These are phyloP conservation scores for Drosophila meridionalis DNA, from an alignment of 2,888 invertebrate species.

Conservation along the genomic window DNA sequence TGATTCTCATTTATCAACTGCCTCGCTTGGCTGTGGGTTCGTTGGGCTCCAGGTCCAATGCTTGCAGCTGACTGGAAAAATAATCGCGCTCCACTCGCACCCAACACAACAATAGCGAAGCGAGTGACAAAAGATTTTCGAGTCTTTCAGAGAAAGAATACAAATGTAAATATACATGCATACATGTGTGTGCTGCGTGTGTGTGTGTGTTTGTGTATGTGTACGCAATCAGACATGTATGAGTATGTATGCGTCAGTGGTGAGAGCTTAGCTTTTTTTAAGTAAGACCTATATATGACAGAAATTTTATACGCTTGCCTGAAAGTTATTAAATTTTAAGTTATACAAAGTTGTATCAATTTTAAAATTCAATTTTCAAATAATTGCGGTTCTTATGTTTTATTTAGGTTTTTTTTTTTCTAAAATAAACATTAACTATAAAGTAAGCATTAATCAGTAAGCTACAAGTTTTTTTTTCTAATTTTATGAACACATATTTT, in stretches of 20 bases:
- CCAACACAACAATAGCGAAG: conserved; percentile 42
- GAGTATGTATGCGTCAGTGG: not conserved
- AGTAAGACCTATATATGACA: too few relatives aligned
- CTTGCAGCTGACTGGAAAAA: conserved; percentile 58
- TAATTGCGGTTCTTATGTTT: too few relatives aligned
- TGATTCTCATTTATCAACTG: conserved; percentile 13
- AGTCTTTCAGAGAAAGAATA: conserved; percentile 25
- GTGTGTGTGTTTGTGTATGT: not conserved
- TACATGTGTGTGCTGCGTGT: not conserved
- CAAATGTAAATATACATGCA: conserved; percentile 8
- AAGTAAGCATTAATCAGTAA: too few relatives aligned
- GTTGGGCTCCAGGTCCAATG: conserved; percentile 49
- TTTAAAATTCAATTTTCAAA: too few relatives aligned
- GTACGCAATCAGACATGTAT: conserved; percentile 1
- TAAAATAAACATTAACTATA: too few relatives aligned
- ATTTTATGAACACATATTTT: not conserved
- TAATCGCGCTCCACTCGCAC: conserved; percentile 47
- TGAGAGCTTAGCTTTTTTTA: not conserved
- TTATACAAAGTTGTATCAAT: too few relatives aligned
- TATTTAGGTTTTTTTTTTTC: too few relatives aligned
- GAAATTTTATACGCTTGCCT: too few relatives aligned
- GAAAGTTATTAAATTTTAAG: too few relatives aligned
- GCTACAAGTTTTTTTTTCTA: too few relatives aligned
- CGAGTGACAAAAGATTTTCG: conserved; percentile 50
- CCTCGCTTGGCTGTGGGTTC: conserved; percentile 4